A percentile compares a stretch with the other conserved stretches of the same genome.
Evolutionary conservation across 1,140 invertebrate genomes (phyloP).

Genomic region (Diabrotica undecimpunctata): DNA sequence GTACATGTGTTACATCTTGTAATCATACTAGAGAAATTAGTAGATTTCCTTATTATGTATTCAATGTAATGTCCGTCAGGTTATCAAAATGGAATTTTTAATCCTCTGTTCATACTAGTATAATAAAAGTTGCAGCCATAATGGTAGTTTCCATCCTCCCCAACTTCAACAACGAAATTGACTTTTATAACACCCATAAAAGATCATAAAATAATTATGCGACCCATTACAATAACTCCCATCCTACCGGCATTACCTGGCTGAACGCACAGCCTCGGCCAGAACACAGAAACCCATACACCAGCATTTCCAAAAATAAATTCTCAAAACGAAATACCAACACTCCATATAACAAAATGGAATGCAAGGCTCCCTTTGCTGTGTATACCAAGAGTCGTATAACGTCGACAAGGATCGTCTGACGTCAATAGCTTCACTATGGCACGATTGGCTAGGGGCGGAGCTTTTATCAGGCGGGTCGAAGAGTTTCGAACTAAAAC

Average conservation of each 20-base stretch:
- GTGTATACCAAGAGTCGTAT: constrained; percentile 25
- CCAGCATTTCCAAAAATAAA: constrained; percentile 30
- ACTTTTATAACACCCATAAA: constrained; percentile 14
- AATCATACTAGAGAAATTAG: too few relatives aligned
- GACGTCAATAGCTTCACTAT: constrained; percentile 38
- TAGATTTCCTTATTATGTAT: too few relatives aligned
- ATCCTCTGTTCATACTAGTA: not conserved
- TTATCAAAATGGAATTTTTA: not conserved
- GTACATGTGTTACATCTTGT: too few relatives aligned
- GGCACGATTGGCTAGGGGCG: constrained; percentile 43
- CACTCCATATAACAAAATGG: constrained; percentile 44
- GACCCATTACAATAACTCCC: constrained; percentile 4
- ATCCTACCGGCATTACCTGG: not conserved
- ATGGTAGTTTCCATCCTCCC: constrained; percentile 1
- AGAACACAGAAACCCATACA: not conserved
- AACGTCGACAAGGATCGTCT: constrained; percentile 34
- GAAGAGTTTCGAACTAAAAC: constrained; percentile 33
- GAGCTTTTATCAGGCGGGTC: constrained; percentile 42
- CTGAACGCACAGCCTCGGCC: not conserved
- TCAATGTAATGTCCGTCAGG: not conserved
- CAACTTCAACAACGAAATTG: not conserved
- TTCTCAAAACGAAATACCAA: constrained; percentile 31
- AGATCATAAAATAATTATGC: not conserved
- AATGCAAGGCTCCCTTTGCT: constrained; percentile 37
- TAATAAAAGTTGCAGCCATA: constrained; percentile 2